phyloP scores from a whole-genome alignment of 2,113 vertebrate genomes.

The Oxyura jamaicensis region DNA sequence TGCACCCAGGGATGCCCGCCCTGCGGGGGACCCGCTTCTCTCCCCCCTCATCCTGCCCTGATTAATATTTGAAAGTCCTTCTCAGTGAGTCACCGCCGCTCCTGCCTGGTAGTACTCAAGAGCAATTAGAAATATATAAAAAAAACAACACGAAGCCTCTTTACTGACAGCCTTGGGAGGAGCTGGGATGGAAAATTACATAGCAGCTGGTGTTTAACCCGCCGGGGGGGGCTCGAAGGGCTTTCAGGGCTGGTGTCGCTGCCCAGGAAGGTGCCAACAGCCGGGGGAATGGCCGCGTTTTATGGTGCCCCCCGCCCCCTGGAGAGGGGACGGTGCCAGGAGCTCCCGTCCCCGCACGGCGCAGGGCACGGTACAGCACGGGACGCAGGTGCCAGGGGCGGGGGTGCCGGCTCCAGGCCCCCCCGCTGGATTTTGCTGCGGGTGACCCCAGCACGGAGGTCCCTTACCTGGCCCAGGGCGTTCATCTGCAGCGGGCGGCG shows the following conservation, averaged over 20 bases:
- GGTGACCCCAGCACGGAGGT: background rate
- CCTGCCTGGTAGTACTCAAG: background rate
- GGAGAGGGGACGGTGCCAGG: background rate
- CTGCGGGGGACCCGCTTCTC: background rate
- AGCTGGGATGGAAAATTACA: background rate
- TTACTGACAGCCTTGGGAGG: background rate
- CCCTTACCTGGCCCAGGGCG: background rate
- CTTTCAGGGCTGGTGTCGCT: background rate
- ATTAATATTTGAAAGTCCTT: background rate
- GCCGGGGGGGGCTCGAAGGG: background rate
- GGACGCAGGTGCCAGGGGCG: background rate
- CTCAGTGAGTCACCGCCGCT: background rate
- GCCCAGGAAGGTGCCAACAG: background rate
- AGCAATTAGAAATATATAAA: background rate
- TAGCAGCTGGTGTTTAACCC: background rate
- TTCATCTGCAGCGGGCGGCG: background rate
- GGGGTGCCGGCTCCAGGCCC: background rate
- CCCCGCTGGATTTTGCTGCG: too few relatives aligned
- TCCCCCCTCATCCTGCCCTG: background rate
- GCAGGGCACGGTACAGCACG: background rate
- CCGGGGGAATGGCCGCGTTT: background rate
- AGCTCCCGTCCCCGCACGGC: background rate
- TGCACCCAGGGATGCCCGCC: fast-evolving
- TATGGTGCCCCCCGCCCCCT: too few relatives aligned
- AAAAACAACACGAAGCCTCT: background rate